Conservation (phyloP, 2,797 vertebrate genomes). For the Sebastes matsubarae region DNA sequence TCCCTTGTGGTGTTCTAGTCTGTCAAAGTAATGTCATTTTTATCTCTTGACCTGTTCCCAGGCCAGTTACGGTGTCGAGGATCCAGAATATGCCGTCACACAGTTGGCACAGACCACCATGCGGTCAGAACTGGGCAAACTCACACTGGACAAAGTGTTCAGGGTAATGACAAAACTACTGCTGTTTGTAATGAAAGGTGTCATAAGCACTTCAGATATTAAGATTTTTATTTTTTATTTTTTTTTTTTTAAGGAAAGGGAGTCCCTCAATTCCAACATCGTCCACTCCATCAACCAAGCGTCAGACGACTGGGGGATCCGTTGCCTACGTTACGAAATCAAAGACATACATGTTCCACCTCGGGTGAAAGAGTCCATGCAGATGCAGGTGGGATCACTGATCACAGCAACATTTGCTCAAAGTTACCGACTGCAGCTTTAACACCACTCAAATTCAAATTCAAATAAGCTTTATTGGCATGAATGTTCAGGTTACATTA, state of each 20-base stretch:
- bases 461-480: no score
- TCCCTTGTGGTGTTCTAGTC: background rate
- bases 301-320: slow-evolving; percentile 95
- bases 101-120: slow-evolving; percentile 98
- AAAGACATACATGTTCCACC: slow-evolving; percentile 97
- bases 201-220: background rate
- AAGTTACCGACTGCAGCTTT: no score
- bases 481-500: no score
- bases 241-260: slow-evolving; percentile 85
- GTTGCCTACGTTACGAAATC: slow-evolving; percentile 96
- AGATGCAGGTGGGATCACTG: slow-evolving; percentile 90
- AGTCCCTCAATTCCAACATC: slow-evolving; percentile 92
- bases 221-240: background rate
- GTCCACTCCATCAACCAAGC: slow-evolving; percentile 95
- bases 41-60: slow-evolving; percentile 52
- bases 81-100: slow-evolving; percentile 96
- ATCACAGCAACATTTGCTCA: no score
- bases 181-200: background rate
- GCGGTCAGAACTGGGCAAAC: slow-evolving; percentile 97
- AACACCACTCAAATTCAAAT: no score
- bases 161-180: slow-evolving; percentile 80
- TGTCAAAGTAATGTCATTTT: background rate
- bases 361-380: slow-evolving; percentile 97
- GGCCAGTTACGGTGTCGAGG: slow-evolving; percentile 98
- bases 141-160: slow-evolving; percentile 97